These are phyloP conservation scores for Araneus ventricosus DNA, from an alignment of 1,140 invertebrate species.

Conservation along the genomic window DNA sequence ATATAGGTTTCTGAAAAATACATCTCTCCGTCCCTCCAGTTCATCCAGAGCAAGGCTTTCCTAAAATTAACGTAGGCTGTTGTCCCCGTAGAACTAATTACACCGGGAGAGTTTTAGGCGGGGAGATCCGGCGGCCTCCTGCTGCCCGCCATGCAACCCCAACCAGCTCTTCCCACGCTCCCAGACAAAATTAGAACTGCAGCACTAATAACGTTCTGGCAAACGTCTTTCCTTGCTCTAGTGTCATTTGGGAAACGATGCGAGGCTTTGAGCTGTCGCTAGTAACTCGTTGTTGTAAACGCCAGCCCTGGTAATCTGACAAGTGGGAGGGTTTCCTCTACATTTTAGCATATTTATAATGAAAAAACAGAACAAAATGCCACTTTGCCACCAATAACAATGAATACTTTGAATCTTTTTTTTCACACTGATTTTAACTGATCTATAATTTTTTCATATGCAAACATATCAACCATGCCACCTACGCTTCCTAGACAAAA, in stretches of 20 bases:
- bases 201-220: slow-evolving; percentile 22
- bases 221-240: too few relatives aligned
- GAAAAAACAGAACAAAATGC: too few relatives aligned
- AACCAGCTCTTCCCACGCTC: not conserved
- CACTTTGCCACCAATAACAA: too few relatives aligned
- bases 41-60: not conserved
- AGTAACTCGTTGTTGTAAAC: too few relatives aligned
- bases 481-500: not conserved
- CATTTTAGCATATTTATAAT: too few relatives aligned
- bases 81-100: slow-evolving; percentile 22
- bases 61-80: slow-evolving; percentile 38
- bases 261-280: too few relatives aligned
- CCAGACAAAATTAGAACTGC: not conserved
- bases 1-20: not conserved
- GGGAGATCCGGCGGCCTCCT: not conserved
- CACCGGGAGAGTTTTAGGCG: slow-evolving; percentile 16
- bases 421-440: too few relatives aligned
- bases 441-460: too few relatives aligned
- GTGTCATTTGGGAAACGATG: too few relatives aligned
- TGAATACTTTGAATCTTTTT: too few relatives aligned
- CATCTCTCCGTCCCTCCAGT: not conserved
- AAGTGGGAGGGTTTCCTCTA: too few relatives aligned
- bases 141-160: not conserved
- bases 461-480: not conserved
- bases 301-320: too few relatives aligned